Evolutionary conservation across 1,140 invertebrate genomes (phyloP).

Genomic region (Euwallacea fornicatus): DNA sequence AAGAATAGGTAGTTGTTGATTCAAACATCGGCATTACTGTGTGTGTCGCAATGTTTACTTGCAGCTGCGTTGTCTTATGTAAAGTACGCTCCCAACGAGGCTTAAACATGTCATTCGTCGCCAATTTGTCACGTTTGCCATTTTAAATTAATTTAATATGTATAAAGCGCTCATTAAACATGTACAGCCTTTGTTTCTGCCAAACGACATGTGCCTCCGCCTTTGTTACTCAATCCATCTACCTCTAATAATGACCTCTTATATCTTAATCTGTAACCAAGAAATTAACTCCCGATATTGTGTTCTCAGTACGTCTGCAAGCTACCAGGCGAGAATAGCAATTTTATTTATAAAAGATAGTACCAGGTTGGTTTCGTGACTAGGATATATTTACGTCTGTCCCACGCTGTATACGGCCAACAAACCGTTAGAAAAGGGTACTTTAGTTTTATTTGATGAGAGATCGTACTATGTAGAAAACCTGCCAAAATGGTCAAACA

Average conservation of each 20-base stretch:
- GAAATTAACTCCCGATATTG: too few species aligned
- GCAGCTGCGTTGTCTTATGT: conserved; percentile 21
- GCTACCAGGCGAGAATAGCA: conserved; percentile 13
- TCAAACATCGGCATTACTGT: conserved; percentile 24
- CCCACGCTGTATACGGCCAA: conserved; percentile 20
- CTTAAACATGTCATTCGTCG: conserved; percentile 7
- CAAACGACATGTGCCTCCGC: too few species aligned
- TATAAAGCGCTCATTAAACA: background rate
- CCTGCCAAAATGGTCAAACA: conserved; percentile 18
- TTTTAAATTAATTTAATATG: background rate
- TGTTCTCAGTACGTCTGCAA: background rate
- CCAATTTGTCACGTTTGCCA: conserved; percentile 18
- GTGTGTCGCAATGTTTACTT: conserved; percentile 24
- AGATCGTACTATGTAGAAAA: conserved; percentile 13
- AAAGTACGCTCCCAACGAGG: background rate
- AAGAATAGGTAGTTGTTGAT: conserved; percentile 18
- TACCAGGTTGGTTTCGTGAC: conserved; percentile 28
- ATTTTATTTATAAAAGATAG: conserved; percentile 20
- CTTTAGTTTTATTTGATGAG: conserved; percentile 29
- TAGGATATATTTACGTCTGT: conserved; percentile 30
- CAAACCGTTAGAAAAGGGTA: conserved; percentile 25
- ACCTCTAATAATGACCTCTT: too few species aligned
- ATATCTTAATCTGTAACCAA: too few species aligned
- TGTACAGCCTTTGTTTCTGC: too few species aligned
- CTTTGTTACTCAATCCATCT: too few species aligned